Evolutionary conservation across 2,888 invertebrate genomes (phyloP).

Genomic region (Lucinisca nassula): DNA sequence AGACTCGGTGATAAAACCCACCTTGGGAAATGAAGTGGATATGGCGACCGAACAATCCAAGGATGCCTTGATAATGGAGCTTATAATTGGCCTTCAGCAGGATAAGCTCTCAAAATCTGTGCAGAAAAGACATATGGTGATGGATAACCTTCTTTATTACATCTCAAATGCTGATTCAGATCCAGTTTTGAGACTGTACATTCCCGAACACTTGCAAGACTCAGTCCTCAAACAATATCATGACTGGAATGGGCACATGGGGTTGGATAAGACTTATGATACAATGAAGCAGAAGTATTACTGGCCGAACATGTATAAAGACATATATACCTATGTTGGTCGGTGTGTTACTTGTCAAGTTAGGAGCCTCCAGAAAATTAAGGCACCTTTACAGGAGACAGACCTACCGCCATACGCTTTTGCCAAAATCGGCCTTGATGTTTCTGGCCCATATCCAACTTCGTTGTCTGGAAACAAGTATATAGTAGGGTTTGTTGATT

Average conservation of each 20-base stretch:
- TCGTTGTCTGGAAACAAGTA: conserved; percentile 43
- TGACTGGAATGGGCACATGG: conserved; percentile 40
- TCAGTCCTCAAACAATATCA: conserved; percentile 36
- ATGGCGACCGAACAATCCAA: no score
- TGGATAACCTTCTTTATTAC: conserved; percentile 35
- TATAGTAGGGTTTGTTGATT: conserved; percentile 28
- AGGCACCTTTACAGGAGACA: conserved; percentile 48
- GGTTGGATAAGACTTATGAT: conserved; percentile 43
- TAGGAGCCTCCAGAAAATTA: neutral
- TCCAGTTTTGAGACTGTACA: conserved; percentile 15
- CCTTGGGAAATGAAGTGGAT: no score
- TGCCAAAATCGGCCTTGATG: conserved; percentile 44
- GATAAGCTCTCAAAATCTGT: neutral
- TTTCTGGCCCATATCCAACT: conserved; percentile 43
- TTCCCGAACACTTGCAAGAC: neutral
- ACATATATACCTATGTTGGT: conserved; percentile 8
- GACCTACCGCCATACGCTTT: conserved; percentile 55
- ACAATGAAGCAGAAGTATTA: conserved; percentile 38
- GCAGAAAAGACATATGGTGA: conserved; percentile 7
- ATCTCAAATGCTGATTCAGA: no score
- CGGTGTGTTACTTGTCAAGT: no score
- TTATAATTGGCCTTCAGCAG: conserved; percentile 9
- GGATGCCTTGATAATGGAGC: no score
- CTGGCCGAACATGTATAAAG: conserved; percentile 39
- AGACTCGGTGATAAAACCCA: no score